Percentiles rank a stretch among this genome's conserved stretches.
Evolutionary conservation across 1,140 invertebrate genomes (phyloP).

Genomic region (Drosophila bocqueti): DNA sequence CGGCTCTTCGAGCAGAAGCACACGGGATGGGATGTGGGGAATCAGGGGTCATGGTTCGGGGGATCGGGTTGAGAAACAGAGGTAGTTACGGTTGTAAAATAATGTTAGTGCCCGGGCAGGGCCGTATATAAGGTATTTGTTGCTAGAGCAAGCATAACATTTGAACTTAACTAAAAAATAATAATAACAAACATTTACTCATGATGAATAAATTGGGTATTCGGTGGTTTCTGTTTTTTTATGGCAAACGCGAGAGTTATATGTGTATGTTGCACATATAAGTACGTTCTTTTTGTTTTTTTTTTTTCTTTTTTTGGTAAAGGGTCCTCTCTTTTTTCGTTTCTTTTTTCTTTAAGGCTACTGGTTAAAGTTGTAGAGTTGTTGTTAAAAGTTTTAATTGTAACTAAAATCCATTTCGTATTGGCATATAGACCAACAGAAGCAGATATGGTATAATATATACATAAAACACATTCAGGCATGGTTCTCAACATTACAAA

Average conservation of each 20-base stretch:
- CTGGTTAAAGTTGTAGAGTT: slow-evolving; percentile 62
- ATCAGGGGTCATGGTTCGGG: slow-evolving; percentile 5
- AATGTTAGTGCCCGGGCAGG: slow-evolving; percentile 41
- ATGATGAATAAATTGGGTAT: slow-evolving; percentile 57
- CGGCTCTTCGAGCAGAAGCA: slow-evolving; percentile 49
- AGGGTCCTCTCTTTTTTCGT: slow-evolving; percentile 78
- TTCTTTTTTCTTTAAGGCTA: slow-evolving; percentile 33
- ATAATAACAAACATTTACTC: slow-evolving; percentile 57
- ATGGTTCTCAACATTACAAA: slow-evolving; percentile 60
- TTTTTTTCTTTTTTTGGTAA: slow-evolving; percentile 54
- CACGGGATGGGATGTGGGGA: slow-evolving; percentile 7
- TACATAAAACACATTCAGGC: slow-evolving; percentile 71
- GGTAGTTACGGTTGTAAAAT: slow-evolving; percentile 42
- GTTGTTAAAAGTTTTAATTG: slow-evolving; percentile 56
- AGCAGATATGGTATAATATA: slow-evolving; percentile 57
- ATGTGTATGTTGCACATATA: slow-evolving; percentile 40
- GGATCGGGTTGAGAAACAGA: slow-evolving; percentile 29
- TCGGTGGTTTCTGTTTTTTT: slow-evolving; percentile 49
- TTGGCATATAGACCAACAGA: slow-evolving; percentile 48
- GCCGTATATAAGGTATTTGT: slow-evolving; percentile 61
- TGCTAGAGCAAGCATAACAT: slow-evolving; percentile 73
- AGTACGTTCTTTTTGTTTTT: slow-evolving; percentile 9
- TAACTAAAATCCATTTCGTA: slow-evolving; percentile 70
- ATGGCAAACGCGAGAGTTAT: slow-evolving; percentile 61
- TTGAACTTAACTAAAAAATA: slow-evolving; percentile 46